phyloP scores from a whole-genome alignment of 2,888 invertebrate genomes.

The Ennomos erosarius region DNA sequence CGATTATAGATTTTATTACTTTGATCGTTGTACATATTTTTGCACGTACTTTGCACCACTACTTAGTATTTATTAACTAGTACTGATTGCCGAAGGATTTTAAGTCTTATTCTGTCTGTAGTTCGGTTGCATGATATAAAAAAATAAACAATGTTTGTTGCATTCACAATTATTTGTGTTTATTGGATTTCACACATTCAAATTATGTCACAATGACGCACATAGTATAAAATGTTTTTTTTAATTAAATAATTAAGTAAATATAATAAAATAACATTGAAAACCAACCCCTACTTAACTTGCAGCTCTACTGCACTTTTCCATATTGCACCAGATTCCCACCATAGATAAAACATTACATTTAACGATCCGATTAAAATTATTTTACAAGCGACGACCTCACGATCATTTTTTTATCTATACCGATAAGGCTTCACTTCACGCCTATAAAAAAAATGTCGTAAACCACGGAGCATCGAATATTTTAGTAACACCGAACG shows the following conservation, averaged over 20 bases:
- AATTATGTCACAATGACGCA: too few species aligned
- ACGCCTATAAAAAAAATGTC: conserved; percentile 53
- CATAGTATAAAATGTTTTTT: background rate
- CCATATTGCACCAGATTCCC: conserved; percentile 24
- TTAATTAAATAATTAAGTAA: too few species aligned
- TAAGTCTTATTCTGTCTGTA: conserved; percentile 3
- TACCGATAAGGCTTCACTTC: conserved; percentile 53
- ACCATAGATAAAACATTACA: conserved; percentile 41
- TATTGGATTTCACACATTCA: conserved; percentile 58
- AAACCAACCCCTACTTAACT: background rate
- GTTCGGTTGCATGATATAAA: conserved; percentile 37
- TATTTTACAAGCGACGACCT: conserved; percentile 34
- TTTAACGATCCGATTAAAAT: conserved; percentile 23
- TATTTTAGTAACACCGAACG: conserved; percentile 62
- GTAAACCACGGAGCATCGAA: conserved; percentile 54
- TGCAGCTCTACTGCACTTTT: background rate
- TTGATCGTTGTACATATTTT: background rate
- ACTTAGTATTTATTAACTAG: background rate
- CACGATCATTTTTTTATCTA: conserved; percentile 41
- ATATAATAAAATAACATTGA: too few species aligned
- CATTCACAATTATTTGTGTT: conserved; percentile 41
- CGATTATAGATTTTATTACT: conserved; percentile 1
- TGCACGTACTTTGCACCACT: conserved; percentile 1
- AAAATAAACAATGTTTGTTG: conserved; percentile 9
- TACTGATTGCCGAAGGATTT: background rate